Percentiles rank a stretch among this genome's conserved stretches.
Evolutionary conservation across 2,113 vertebrate genomes (phyloP).

Genomic region (Plecturocebus donacophilus): DNA sequence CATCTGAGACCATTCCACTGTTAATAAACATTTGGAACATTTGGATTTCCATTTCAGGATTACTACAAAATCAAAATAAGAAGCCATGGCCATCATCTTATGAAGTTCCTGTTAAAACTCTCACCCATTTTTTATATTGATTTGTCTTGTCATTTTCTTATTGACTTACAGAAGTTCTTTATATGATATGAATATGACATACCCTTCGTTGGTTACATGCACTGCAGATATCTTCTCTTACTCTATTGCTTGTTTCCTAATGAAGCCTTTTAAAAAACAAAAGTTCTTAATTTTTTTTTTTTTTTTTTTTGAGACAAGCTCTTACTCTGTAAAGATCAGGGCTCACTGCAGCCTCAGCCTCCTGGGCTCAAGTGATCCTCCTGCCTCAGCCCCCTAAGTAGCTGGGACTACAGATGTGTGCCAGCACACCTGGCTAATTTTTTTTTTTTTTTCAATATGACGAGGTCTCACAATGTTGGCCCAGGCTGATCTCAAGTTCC

Average conservation of each 20-base stretch:
- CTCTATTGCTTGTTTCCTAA: background rate
- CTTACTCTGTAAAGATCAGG: background rate
- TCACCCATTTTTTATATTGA: conserved; percentile 18
- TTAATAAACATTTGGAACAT: background rate
- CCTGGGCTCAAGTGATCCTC: no score
- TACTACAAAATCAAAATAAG: conserved; percentile 32
- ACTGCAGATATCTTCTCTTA: background rate
- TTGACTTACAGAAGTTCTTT: background rate
- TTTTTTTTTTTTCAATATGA: no score
- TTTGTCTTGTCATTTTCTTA: background rate
- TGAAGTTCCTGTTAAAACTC: background rate
- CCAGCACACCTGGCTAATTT: no score
- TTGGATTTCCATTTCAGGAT: background rate
- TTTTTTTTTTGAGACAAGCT: background rate
- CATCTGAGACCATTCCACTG: background rate
- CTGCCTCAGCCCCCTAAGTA: no score
- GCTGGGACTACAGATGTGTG: no score
- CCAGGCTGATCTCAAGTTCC: no score
- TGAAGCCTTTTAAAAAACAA: background rate
- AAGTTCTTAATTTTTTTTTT: background rate
- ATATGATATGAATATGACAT: background rate
- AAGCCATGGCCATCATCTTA: background rate
- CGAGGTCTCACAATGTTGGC: no score
- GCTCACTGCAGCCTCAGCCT: no score
- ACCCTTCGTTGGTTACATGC: background rate